These are phyloP conservation scores for Arothron firmamentum DNA, from an alignment of 2,113 vertebrate species.

Conservation along the genomic window DNA sequence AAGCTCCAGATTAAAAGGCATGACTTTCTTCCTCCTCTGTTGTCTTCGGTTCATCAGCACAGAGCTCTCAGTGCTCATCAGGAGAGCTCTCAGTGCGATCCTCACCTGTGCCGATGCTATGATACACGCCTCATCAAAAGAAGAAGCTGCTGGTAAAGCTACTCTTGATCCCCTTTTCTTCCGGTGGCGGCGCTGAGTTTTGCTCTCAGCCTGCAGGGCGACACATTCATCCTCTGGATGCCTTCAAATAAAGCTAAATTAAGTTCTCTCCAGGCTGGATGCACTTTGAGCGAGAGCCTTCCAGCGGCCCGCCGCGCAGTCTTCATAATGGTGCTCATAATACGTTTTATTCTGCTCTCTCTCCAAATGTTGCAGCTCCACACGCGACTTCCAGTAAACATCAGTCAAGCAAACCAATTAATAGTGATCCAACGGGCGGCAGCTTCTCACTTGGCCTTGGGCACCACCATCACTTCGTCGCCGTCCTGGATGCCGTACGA, in stretches of 20 bases:
- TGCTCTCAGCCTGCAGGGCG: constrained; percentile 10
- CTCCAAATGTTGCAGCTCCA: constrained; percentile 12
- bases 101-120: constrained; percentile 33
- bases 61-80: not conserved
- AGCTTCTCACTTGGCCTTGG: constrained; percentile 84
- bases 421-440: constrained; percentile 26
- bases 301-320: constrained; percentile 17
- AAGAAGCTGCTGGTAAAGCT: constrained; percentile 29
- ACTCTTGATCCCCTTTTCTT: constrained; percentile 10
- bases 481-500: constrained; percentile 94
- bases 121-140: constrained; percentile 28
- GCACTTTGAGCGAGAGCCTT: constrained; percentile 17
- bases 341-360: constrained; percentile 6
- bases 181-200: constrained; percentile 9
- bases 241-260: constrained; percentile 43
- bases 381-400: constrained; percentile 15
- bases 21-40: not conserved
- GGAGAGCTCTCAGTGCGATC: constrained; percentile 18
- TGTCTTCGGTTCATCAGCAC: constrained; percentile 14
- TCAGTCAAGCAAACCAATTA: constrained; percentile 29
- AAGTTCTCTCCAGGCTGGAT: constrained; percentile 20
- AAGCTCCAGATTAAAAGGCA: too few species aligned
- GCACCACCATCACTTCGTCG: constrained; percentile 91
- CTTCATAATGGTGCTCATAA: constrained; percentile 3
- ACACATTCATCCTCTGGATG: constrained; percentile 13